Percentiles rank a stretch among this genome's conserved stretches.
These are phyloP conservation scores for Austrolebias charrua DNA, from an alignment of 2,797 vertebrate species.

Conservation along the genomic window DNA sequence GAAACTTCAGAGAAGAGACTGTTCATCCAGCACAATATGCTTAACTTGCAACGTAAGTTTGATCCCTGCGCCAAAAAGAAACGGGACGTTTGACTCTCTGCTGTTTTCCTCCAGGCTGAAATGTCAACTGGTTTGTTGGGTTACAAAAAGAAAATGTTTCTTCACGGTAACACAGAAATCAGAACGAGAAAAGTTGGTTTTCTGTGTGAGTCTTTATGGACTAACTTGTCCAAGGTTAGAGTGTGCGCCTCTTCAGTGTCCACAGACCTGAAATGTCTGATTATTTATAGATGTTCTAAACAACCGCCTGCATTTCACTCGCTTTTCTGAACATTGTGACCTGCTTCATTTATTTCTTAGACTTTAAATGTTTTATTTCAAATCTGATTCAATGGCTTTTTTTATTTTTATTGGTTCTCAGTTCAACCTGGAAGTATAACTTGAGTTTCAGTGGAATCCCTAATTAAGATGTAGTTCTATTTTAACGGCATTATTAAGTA, in stretches of 20 bases:
- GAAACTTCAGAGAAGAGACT: constrained; percentile 39
- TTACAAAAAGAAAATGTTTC: constrained; percentile 22
- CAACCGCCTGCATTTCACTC: background rate
- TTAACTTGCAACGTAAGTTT: constrained; percentile 93
- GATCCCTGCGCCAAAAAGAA: constrained; percentile 1
- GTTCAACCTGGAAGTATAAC: constrained; percentile 21
- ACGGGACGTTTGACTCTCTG: constrained; percentile 1
- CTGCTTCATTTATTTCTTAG: background rate
- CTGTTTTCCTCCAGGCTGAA: constrained; percentile 7
- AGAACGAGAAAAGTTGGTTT: constrained; percentile 34
- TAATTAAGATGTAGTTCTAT: constrained; percentile 68
- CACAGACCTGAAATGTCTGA: constrained; percentile 6
- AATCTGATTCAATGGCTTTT: background rate
- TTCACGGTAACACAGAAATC: constrained; percentile 7
- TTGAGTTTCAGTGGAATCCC: constrained; percentile 53
- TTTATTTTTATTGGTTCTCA: background rate
- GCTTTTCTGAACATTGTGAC: background rate
- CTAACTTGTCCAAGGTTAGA: constrained; percentile 7
- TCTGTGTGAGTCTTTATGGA: constrained; percentile 22
- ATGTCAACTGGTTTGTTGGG: background rate
- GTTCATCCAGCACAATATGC: constrained; percentile 77
- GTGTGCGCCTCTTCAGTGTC: constrained; percentile 3
- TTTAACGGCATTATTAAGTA: constrained; percentile 70
- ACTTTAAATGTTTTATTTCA: background rate
- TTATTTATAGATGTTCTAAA: background rate